Percentiles rank a stretch among this genome's conserved stretches.
These are phyloP conservation scores for Brachyopa scutellaris DNA, from an alignment of 2,888 invertebrate genomes.

Conservation along the genomic window DNA sequence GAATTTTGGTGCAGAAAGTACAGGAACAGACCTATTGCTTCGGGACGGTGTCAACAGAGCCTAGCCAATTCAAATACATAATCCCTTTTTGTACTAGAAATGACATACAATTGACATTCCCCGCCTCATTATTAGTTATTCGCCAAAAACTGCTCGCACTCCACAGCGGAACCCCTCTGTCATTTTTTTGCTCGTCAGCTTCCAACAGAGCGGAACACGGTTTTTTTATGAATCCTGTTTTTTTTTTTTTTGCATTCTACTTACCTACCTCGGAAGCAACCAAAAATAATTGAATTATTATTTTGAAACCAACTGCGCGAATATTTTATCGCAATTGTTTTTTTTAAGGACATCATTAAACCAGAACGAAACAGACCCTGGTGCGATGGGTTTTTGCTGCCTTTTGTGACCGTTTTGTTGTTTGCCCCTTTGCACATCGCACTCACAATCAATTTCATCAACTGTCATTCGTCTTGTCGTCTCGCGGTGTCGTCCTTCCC, in stretches of 20 bases:
- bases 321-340: conserved; percentile 56
- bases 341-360: conserved; percentile 67
- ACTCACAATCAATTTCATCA: conserved; percentile 70
- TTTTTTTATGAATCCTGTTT: conserved; percentile 4
- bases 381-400: conserved; percentile 25
- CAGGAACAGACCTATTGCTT: no score
- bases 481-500: conserved; percentile 31
- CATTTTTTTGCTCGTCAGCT: not conserved
- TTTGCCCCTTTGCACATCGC: conserved; percentile 58
- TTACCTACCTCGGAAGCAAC: conserved; percentile 64
- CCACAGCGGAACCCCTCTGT: no score
- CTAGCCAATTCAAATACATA: no score
- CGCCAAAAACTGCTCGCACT: no score
- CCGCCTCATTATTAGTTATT: no score
- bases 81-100: no score
- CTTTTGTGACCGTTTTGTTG: conserved; percentile 35
- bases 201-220: not conserved
- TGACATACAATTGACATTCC: no score
- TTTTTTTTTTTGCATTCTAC: conserved; percentile 33
- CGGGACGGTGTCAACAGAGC: no score
- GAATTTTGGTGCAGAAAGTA: no score
- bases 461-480: conserved; percentile 71
- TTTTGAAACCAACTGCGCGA: conserved; percentile 70
- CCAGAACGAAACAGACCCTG: conserved; percentile 64
- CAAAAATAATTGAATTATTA: conserved; percentile 72